Conservation (phyloP, 2,797 vertebrate species). For the Bryconaethiops microstoma region DNA sequence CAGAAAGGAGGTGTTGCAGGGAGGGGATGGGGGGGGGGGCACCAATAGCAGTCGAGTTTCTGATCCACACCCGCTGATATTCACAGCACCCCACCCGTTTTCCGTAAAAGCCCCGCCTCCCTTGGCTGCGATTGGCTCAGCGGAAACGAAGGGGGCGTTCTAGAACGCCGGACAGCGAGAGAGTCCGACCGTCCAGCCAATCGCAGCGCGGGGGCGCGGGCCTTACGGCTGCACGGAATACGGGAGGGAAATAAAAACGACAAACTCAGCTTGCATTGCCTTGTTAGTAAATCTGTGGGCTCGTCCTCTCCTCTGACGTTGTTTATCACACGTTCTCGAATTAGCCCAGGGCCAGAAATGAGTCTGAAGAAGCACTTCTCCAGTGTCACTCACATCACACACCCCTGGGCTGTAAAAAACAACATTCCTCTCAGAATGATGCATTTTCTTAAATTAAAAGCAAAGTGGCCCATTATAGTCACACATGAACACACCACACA, state of each 20-base stretch:
- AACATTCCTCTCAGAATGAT: neutral
- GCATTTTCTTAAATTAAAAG: too few relatives aligned
- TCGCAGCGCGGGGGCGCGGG: neutral
- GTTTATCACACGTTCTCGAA: slow-evolving; percentile 7
- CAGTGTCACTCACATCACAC: neutral
- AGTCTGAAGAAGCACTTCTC: too few relatives aligned
- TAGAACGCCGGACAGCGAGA: neutral
- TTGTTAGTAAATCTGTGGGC: neutral
- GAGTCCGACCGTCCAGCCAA: neutral
- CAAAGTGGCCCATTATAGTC: too few relatives aligned
- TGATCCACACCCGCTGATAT: slow-evolving; percentile 46
- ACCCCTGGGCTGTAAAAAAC: neutral
- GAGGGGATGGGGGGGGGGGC: neutral
- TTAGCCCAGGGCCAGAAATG: neutral
- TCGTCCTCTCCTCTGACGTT: neutral
- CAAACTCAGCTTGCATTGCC: slow-evolving; percentile 5
- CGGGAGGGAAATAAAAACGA: neutral
- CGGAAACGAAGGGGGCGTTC: neutral
- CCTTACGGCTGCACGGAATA: neutral
- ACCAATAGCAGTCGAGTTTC: slow-evolving; percentile 44
- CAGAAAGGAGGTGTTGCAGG: slow-evolving; percentile 6
- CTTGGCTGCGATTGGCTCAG: neutral
- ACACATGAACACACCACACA: too few relatives aligned
- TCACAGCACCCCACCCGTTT: neutral
- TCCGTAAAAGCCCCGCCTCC: neutral